phyloP scores from a whole-genome alignment of 2,888 invertebrate species.

The Conomelus anceps region DNA sequence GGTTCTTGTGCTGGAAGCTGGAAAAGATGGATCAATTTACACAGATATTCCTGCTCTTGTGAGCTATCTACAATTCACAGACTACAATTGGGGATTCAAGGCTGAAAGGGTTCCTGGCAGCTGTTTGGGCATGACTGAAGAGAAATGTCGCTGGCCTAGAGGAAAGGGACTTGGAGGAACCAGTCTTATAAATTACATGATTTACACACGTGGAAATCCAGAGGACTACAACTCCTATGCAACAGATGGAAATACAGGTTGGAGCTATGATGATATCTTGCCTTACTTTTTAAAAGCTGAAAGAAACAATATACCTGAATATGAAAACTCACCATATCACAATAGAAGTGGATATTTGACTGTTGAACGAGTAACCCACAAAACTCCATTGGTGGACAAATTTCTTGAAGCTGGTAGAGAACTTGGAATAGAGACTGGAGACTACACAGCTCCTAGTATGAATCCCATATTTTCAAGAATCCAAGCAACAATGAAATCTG shows the following conservation, averaged over 20 bases:
- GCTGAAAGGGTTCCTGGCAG: conserved; percentile 56
- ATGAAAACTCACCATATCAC: conserved; percentile 46
- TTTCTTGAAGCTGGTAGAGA: conserved; percentile 63
- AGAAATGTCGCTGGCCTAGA: conserved; percentile 35
- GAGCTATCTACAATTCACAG: conserved; percentile 50
- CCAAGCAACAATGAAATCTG: conserved; percentile 48
- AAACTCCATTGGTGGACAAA: conserved; percentile 53
- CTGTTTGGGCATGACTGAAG: conserved; percentile 46
- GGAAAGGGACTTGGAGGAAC: conserved; percentile 39
- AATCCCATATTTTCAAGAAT: conserved; percentile 46
- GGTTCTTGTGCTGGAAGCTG: conserved; percentile 60
- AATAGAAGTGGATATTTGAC: conserved; percentile 61
- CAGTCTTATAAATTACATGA: conserved; percentile 58
- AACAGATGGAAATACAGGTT: conserved; percentile 40
- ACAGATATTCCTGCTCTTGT: conserved; percentile 53
- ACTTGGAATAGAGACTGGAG: conserved; percentile 50
- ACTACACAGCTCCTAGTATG: conserved; percentile 41
- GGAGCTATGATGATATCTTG: conserved; percentile 42
- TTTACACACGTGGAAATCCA: conserved; percentile 37
- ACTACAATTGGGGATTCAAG: conserved; percentile 64
- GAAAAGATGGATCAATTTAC: conserved; percentile 48
- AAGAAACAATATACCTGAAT: conserved; percentile 33
- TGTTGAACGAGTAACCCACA: conserved; percentile 58
- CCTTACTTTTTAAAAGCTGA: conserved; percentile 40
- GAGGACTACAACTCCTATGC: conserved; percentile 36